phyloP scores from a whole-genome alignment of 2,797 vertebrate species.

The Macrochelys suwanniensis region DNA sequence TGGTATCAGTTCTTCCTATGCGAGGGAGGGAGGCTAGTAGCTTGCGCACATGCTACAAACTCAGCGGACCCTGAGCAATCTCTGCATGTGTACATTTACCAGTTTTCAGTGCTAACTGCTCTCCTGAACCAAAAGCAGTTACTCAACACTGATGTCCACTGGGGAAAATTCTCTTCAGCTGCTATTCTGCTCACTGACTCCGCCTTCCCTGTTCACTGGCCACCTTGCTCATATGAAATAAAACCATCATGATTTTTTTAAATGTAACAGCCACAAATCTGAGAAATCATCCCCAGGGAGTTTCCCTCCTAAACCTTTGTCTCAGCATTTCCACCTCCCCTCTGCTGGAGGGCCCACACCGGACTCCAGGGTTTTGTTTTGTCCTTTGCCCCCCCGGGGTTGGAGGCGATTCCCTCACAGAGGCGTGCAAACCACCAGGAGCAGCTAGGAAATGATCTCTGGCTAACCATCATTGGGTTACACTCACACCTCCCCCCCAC shows the following conservation, averaged over 20 bases:
- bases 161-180: too few relatives aligned
- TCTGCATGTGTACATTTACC: not conserved
- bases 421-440: too few relatives aligned
- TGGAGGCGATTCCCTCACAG: not conserved
- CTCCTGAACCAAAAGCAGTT: too few relatives aligned
- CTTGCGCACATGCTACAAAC: not conserved
- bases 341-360: not conserved
- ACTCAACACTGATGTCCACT: too few relatives aligned
- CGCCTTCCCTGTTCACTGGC: too few relatives aligned
- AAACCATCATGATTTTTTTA: too few relatives aligned
- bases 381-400: too few relatives aligned
- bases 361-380: not conserved
- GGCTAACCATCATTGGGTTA: not conserved
- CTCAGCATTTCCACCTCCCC: not conserved
- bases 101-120: fast-evolving
- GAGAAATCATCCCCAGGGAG: not conserved
- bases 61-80: not conserved
- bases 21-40: not conserved
- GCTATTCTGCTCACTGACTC: too few relatives aligned
- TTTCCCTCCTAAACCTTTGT: too few relatives aligned
- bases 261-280: not conserved
- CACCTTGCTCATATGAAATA: too few relatives aligned
- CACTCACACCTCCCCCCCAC: fast-evolving
- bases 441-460: too few relatives aligned
- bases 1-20: not conserved